phyloP scores from a whole-genome alignment of 2,113 vertebrate genomes.

The Corythoichthys intestinalis region DNA sequence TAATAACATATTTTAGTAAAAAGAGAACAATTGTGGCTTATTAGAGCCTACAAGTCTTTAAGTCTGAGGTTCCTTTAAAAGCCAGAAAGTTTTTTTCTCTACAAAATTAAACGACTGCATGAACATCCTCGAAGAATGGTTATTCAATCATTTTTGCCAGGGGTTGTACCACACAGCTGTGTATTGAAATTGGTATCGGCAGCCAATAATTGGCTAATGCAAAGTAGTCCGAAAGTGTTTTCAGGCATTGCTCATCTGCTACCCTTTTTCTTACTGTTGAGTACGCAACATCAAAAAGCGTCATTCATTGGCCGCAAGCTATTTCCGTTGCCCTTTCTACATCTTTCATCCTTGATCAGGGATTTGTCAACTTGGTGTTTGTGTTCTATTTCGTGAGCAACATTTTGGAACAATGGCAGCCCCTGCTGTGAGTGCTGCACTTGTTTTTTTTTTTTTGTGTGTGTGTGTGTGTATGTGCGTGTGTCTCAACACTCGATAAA shows the following conservation, averaged over 20 bases:
- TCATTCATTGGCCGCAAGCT: constrained; percentile 22
- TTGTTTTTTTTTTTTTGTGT: constrained; percentile 1
- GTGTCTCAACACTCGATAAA: constrained; percentile 8
- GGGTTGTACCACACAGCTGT: too few relatives aligned
- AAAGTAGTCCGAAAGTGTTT: not conserved
- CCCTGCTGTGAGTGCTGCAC: not conserved
- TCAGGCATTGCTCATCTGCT: constrained; percentile 25
- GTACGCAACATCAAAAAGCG: constrained; percentile 28
- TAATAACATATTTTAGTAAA: too few relatives aligned
- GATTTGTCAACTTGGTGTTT: not conserved
- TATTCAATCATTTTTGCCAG: too few relatives aligned
- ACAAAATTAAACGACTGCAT: too few relatives aligned
- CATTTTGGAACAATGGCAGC: constrained; percentile 19
- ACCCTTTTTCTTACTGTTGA: constrained; percentile 23
- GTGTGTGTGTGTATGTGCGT: too few relatives aligned
- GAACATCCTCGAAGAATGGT: too few relatives aligned
- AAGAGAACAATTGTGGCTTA: too few relatives aligned
- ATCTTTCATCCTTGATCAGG: constrained; percentile 21
- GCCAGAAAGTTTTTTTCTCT: too few relatives aligned
- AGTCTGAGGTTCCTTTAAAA: too few relatives aligned
- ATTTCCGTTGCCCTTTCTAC: constrained; percentile 28
- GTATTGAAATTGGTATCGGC: too few relatives aligned
- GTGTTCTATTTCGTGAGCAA: constrained; percentile 10
- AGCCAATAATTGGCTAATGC: not conserved
- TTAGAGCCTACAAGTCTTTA: too few relatives aligned